phyloP scores from a whole-genome alignment of 1,140 invertebrate species.

The Andrena cerasifolii region DNA sequence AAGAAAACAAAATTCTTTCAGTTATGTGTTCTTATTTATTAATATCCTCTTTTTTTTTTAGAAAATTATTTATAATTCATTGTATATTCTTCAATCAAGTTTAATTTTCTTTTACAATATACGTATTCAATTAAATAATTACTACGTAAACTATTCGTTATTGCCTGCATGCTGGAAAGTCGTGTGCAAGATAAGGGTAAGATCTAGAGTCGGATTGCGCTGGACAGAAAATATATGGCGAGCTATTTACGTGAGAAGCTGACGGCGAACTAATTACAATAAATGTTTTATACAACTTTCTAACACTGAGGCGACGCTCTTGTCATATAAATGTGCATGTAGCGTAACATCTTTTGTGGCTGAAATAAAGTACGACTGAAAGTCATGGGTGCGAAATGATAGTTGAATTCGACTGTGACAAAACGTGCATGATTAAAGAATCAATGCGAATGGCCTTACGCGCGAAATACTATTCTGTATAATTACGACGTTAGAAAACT shows the following conservation, averaged over 20 bases:
- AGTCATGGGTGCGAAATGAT: slow-evolving; percentile 51
- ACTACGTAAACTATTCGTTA: slow-evolving; percentile 27
- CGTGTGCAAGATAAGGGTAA: slow-evolving; percentile 35
- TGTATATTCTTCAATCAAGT: slow-evolving; percentile 7
- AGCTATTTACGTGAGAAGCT: slow-evolving; percentile 32
- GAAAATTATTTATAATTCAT: slow-evolving; percentile 48
- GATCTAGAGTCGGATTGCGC: slow-evolving; percentile 6
- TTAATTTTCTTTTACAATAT: slow-evolving; percentile 30
- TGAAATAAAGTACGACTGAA: slow-evolving; percentile 49
- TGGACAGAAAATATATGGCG: slow-evolving; percentile 29
- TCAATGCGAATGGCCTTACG: slow-evolving; percentile 18
- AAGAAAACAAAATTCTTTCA: slow-evolving; percentile 9
- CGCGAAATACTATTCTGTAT: slow-evolving; percentile 19
- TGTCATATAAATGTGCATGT: slow-evolving; percentile 45
- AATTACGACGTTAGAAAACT: slow-evolving; percentile 42
- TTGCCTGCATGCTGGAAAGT: slow-evolving; percentile 49
- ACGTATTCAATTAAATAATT: slow-evolving; percentile 18
- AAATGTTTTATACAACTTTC: slow-evolving; percentile 56
- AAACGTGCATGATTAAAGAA: slow-evolving; percentile 40
- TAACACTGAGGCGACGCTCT: slow-evolving; percentile 50
- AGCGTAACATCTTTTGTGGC: slow-evolving; percentile 39
- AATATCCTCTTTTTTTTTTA: slow-evolving; percentile 25
- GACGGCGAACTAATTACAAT: slow-evolving; percentile 45
- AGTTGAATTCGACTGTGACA: slow-evolving; percentile 35
- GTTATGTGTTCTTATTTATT: slow-evolving; percentile 33